Percentiles rank a stretch among this genome's conserved stretches.
These are phyloP conservation scores for Muschampia plurimacula DNA, from an alignment of 2,888 invertebrate genomes.

Conservation along the genomic window DNA sequence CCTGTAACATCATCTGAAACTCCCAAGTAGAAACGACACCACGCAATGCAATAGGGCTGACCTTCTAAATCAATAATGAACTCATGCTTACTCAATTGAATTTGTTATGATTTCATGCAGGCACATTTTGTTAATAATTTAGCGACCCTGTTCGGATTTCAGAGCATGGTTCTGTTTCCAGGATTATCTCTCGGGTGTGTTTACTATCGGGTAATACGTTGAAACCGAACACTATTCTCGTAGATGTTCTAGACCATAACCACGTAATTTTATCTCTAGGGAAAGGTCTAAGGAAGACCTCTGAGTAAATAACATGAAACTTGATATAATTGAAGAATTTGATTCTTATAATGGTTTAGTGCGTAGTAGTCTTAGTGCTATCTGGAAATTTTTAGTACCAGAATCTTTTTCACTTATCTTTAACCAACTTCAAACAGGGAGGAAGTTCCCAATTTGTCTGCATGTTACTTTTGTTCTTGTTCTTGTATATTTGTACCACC, in stretches of 20 bases:
- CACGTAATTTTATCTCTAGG: background rate
- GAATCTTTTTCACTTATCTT: too few species aligned
- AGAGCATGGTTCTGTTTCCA: constrained; percentile 2
- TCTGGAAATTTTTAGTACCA: background rate
- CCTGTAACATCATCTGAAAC: background rate
- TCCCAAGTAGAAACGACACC: background rate
- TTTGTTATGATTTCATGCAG: constrained; percentile 25
- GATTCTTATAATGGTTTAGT: background rate
- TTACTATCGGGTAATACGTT: background rate
- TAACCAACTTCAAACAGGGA: too few species aligned
- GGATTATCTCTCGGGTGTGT: background rate
- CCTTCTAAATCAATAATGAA: constrained; percentile 78
- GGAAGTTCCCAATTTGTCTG: too few species aligned
- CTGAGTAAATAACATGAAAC: background rate
- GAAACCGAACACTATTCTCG: background rate
- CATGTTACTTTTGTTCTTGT: too few species aligned
- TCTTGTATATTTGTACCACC: too few species aligned
- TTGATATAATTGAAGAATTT: background rate
- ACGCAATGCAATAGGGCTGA: constrained; percentile 47
- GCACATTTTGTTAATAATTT: constrained; percentile 31
- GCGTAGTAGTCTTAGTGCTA: background rate
- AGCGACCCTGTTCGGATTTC: constrained; percentile 6
- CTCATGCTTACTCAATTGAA: constrained; percentile 59
- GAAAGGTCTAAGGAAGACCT: background rate
- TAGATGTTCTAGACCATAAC: background rate